These are phyloP conservation scores for Coranthus polyacanthus DNA, from an alignment of 2,797 vertebrate species.

Conservation along the genomic window DNA sequence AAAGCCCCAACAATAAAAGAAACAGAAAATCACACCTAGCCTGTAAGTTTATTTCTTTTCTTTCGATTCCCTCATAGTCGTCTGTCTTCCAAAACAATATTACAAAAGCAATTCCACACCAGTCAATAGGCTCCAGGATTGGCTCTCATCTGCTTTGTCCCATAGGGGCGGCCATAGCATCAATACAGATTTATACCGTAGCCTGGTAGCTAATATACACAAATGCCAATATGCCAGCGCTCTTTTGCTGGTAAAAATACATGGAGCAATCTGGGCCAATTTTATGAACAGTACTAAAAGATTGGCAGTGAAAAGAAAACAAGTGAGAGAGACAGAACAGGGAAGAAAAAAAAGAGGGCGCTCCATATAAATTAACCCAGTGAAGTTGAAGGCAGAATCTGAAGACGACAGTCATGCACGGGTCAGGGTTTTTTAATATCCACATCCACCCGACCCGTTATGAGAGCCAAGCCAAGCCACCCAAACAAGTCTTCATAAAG, in stretches of 20 bases:
- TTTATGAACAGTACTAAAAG: conserved; percentile 83
- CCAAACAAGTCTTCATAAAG: too few relatives aligned
- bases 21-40: conserved; percentile 65
- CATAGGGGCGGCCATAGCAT: conserved; percentile 81
- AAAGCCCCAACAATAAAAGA: conserved; percentile 67
- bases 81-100: conserved; percentile 86
- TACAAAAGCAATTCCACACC: conserved; percentile 85
- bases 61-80: conserved; percentile 63
- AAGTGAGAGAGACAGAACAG: conserved; percentile 32
- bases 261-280: conserved; percentile 78
- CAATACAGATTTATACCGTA: conserved; percentile 87
- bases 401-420: too few relatives aligned
- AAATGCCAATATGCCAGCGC: conserved; percentile 80
- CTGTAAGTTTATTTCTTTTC: conserved; percentile 28
- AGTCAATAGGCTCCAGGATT: conserved; percentile 83
- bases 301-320: conserved; percentile 64
- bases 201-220: conserved; percentile 84
- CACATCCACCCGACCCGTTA: too few relatives aligned
- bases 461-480: too few relatives aligned
- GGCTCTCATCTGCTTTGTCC: conserved; percentile 79
- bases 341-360: not conserved
- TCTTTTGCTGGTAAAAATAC: conserved; percentile 74
- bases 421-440: too few relatives aligned
- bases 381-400: too few relatives aligned
- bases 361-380: conserved; percentile 30